Evolutionary conservation across 1,140 invertebrate species (phyloP).

Genomic region (Lethrus apterus): DNA sequence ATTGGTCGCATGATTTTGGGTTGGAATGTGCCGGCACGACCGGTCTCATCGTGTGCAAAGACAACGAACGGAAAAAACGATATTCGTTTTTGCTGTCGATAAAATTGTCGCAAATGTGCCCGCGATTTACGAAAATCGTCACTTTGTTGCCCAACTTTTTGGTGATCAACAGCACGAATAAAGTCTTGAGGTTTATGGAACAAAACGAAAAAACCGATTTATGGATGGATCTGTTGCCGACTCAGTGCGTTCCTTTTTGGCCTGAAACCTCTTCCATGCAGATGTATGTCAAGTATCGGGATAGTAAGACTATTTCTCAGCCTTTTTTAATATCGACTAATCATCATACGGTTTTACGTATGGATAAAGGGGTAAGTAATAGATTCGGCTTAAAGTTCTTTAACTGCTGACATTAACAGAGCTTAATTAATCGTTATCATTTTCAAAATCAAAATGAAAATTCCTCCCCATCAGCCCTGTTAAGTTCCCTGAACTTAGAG

Average conservation of each 20-base stretch:
- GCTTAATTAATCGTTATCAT: constrained; percentile 1
- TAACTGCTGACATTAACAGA: background rate
- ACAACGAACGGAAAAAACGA: constrained; percentile 54
- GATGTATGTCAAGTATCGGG: constrained; percentile 71
- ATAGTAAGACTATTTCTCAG: constrained; percentile 68
- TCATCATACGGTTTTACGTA: constrained; percentile 67
- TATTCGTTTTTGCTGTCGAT: constrained; percentile 52
- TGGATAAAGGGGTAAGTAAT: constrained; percentile 71
- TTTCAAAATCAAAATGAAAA: too few relatives aligned
- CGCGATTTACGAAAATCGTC: constrained; percentile 73
- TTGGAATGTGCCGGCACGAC: constrained; percentile 63
- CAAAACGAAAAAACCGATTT: constrained; percentile 76
- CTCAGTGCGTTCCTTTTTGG: constrained; percentile 69
- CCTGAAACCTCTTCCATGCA: constrained; percentile 72
- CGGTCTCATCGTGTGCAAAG: constrained; percentile 66
- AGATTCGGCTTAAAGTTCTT: too few relatives aligned
- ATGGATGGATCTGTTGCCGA: constrained; percentile 68
- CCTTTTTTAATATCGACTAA: constrained; percentile 63
- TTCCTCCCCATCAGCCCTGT: too few relatives aligned
- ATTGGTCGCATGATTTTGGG: constrained; percentile 66
- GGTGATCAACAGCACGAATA: constrained; percentile 65
- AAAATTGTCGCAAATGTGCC: constrained; percentile 56
- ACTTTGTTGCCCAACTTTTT: constrained; percentile 80
- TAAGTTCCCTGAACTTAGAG: too few relatives aligned
- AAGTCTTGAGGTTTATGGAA: constrained; percentile 70